Evolutionary conservation across 1,140 invertebrate species (phyloP), one percentile per base, ranked within the genome.

Genomic region (Drosophila pseudoananassae): DNA sequence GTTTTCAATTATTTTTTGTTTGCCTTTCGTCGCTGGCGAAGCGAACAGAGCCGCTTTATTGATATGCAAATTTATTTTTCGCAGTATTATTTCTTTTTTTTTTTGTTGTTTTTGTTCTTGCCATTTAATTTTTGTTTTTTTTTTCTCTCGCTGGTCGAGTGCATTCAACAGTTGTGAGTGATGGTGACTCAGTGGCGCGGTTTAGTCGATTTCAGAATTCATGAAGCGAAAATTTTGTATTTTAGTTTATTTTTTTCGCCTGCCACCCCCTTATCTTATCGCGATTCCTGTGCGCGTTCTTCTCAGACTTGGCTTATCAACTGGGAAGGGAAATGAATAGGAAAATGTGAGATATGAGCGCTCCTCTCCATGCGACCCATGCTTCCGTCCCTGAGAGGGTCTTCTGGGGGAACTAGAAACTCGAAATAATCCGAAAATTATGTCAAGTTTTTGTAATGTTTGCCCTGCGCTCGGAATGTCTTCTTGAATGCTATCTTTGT

Each of bases 61-160:
- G 55, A 73, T 72, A 73, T 74, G 71, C 71, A 74, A 74, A 74
- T 51, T 50, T 53, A 72, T 47, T 68, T 66, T 66, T 47, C 10
- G 29, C 31, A 14, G 15, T 20, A 66, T 65, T 36, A 20, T 20
- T 9, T 50, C 27, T 31, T 6, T 12, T 33, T 45, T 45, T 17
- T 29, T 61, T 64, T 55, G 43, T 33, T 45, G 20, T 17, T 29
- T 61, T 64, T 55, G 43, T 55, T 64, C 9, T 33, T 36, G 4
- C 33, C 4, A 10, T 31, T 65, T 33, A 33, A 17, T 40, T 29
- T 23, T 29, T 6, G 14, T 53, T 33, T 29, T 6, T 25, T 53
- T 33, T 38, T 38, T 8, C 27, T 63, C 29, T 50, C 36, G 45
- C 63, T 64, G 63, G 33, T 55, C 63, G 65, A 38, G 45, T 69